Evolutionary conservation across 2,113 vertebrate species (phyloP), one percentile per base, ranked within the genome.

Genomic region (Odocoileus hemionus): DNA sequence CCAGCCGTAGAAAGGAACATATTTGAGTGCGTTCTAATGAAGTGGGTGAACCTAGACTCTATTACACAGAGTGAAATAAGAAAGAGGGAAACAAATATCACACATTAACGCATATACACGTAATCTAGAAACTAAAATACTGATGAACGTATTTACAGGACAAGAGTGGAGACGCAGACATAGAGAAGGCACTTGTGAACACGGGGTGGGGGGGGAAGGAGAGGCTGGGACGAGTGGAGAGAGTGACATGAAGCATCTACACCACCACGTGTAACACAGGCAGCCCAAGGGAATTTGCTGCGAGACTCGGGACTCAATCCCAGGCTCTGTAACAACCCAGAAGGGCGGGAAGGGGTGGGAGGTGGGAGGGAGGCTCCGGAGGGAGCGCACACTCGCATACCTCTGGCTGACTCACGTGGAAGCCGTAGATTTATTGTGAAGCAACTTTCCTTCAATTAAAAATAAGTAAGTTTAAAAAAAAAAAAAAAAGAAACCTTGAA

Each of bases 191-290:
- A 54, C 52, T 17, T 25, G 55, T 25, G 21, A 8, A 57, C 55
- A 57, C 52, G 16, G 55, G 55, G 55, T 23, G 7, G 17, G 19
- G 36, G 10, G 17, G 64, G 36, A 3, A 13, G 70, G 2, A 43
- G 70, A 43, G 21, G 10, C 11, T 9, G 3, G 36, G 19, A 0
- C 0, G n/a, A 3, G 21, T 0, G n/a, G 64, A 16, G 0, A 39
- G 70, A 3, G 70, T 3, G 21, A 25, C 67, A 21, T 7, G 67
- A 39, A 1, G 67, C 21, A 25, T 3, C 0, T 0, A 12, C 36
- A 13, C 17, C 11, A 0, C 21, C 67, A 23, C n/a, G 19, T 12
- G n/a, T 2, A 3, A 6, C 19, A 0, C 1, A 1, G 19, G 12
- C 10, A 39, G 19, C 67, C 67, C 0, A 0, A 3, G 2, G 36